Base-by-base conservation (phyloP, 1,140 invertebrate species). In the Triops longicaudatus region DNA sequence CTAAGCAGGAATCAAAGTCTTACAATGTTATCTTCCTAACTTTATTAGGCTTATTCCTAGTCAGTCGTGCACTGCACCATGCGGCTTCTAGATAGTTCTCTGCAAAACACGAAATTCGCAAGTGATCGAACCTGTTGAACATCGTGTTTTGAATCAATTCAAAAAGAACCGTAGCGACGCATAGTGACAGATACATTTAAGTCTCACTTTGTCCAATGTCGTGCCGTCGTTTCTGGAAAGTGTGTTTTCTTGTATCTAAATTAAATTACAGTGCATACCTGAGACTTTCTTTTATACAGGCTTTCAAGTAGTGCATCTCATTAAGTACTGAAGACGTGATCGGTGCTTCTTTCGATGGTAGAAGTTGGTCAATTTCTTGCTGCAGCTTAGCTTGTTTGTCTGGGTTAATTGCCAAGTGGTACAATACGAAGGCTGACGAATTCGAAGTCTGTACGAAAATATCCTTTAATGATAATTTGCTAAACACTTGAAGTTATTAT, bases 261-360 rank as follows among this genome's bases (percentile, higher is more conserved):
- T n/a, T n/a, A n/a, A 37, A 7, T 4, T 37, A 2, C 31, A 37
- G 7, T 37, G 31, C 7, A 17, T 12, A 80, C 81, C 84, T 82
- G 79, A 95, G 95, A 0, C 91, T 88, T 87, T 98, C 96, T 76
- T 89, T 91, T 3, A 96, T 89, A 80, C 93, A 96, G 1, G 94
- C 94, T 80, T 91, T 91, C 0, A 96, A 86, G 81, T 95, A 96
- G 4, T 88, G 86, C 78, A 90, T 83, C 72, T 87, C 87, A 1
- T 87, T 84, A 1, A 96, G 82, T 44, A 88, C 86, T 27, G 90
- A 87, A 17, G 87, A 87, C 4, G 89, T 93, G 1, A 97, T 83
- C 0, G 89, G 84, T 37, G 87, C 88, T 26, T 87, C 85, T 77
- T 87, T 84, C 9, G 86, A 84, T 11, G 87, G 91, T 2, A 93